Evolutionary conservation across 2,113 vertebrate genomes (phyloP).

Genomic region (Mustela nigripes): DNA sequence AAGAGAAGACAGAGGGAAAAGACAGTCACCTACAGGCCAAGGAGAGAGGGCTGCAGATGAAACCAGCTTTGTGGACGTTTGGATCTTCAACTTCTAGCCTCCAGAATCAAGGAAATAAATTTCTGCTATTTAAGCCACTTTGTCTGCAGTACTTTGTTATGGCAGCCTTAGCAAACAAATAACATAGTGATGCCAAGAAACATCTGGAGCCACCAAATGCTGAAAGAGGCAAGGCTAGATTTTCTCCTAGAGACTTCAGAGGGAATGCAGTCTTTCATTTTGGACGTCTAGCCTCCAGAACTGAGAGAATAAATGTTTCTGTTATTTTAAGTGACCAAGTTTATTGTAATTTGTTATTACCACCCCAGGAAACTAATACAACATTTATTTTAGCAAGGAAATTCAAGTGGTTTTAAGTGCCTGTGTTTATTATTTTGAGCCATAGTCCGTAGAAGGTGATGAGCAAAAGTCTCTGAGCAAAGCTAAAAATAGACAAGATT

Average conservation of each 20-base stretch:
- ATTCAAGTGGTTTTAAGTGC: background rate
- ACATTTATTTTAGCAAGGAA: background rate
- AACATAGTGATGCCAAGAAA: background rate
- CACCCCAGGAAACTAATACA: background rate
- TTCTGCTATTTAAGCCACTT: background rate
- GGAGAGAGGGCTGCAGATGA: background rate
- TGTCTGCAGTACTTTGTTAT: background rate
- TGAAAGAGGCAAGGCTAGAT: background rate
- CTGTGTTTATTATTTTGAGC: conserved; percentile 20
- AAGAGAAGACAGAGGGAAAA: background rate
- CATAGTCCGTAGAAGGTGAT: background rate
- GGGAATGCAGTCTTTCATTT: background rate
- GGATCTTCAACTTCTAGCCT: background rate
- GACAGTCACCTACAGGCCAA: background rate
- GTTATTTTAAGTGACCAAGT: background rate
- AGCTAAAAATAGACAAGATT: background rate
- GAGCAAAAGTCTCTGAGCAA: background rate
- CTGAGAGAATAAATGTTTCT: background rate
- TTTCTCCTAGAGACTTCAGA: background rate
- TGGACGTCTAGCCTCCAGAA: background rate
- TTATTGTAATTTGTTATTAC: background rate
- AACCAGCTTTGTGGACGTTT: background rate
- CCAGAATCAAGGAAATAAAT: background rate
- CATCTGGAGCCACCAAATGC: background rate
- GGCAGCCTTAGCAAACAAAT: background rate